Percentiles rank a stretch among this genome's conserved stretches.
Evolutionary conservation across 92 coral and sea anemone species (phyloP).

Genomic region (Heteractis magnifica): DNA sequence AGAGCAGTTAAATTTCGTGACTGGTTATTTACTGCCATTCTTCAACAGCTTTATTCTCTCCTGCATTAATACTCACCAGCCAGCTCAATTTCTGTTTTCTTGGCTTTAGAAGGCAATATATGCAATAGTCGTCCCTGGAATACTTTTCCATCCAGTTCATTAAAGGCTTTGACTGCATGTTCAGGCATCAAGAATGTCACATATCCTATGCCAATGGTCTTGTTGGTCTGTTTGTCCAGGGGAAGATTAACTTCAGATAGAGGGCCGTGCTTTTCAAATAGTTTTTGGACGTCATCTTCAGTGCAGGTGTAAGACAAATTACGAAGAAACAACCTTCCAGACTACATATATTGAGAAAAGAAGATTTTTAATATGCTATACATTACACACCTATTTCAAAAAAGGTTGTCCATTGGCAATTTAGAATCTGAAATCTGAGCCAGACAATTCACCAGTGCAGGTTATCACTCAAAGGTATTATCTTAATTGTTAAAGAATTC

Average conservation of each 20-base stretch:
- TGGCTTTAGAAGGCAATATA: conserved; percentile 88
- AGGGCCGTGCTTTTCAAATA: conserved; percentile 86
- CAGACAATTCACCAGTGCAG: too few species aligned
- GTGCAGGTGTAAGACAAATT: conserved; percentile 86
- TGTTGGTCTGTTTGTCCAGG: conserved; percentile 76
- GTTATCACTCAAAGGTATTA: too few species aligned
- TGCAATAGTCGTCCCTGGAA: conserved; percentile 92
- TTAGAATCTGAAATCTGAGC: too few species aligned
- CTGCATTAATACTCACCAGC: conserved; percentile 22
- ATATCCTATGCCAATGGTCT: conserved; percentile 89
- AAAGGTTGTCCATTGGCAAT: neutral
- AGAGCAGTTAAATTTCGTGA: neutral
- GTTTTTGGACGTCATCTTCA: conserved; percentile 81
- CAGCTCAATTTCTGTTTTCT: conserved; percentile 49
- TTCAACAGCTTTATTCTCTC: neutral
- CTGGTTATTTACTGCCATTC: neutral
- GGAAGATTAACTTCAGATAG: conserved; percentile 90
- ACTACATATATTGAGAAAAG: conserved; percentile 40
- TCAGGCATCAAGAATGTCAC: conserved; percentile 96
- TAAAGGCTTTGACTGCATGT: conserved; percentile 94
- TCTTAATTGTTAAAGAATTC: neutral
- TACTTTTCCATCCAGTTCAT: conserved; percentile 84
- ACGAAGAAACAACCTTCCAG: conserved; percentile 91
- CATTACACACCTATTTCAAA: neutral
- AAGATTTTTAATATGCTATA: neutral